phyloP scores from a whole-genome alignment of 2,797 vertebrate species.

The Argentina silus region DNA sequence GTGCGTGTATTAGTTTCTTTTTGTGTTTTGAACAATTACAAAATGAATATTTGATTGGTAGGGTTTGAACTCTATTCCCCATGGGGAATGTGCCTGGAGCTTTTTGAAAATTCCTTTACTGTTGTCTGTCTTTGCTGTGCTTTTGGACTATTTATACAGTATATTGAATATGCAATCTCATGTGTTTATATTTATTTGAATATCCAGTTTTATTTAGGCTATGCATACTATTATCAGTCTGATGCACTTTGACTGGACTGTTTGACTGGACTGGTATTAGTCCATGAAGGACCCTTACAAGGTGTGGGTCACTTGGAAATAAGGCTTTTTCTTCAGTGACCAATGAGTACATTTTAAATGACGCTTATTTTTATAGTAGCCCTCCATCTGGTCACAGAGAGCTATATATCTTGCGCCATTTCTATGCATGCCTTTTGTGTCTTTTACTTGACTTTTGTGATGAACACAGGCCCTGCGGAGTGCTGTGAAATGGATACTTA shows the following conservation, averaged over 20 bases:
- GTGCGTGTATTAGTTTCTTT: background rate
- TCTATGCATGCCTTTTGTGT: constrained; percentile 53
- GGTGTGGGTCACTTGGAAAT: background rate
- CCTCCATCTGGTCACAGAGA: background rate
- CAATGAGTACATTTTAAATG: background rate
- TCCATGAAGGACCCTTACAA: background rate
- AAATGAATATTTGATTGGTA: constrained; percentile 40
- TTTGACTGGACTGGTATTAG: background rate
- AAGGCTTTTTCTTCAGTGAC: background rate
- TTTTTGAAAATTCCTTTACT: constrained; percentile 3
- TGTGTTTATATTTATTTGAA: too few relatives aligned
- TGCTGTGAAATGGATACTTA: constrained; percentile 76
- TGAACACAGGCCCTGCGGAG: constrained; percentile 45
- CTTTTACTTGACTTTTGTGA: constrained; percentile 26
- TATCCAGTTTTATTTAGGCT: too few relatives aligned
- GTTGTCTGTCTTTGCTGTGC: constrained; percentile 13
- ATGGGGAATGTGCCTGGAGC: constrained; percentile 4
- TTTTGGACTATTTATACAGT: background rate
- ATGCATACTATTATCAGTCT: too few relatives aligned
- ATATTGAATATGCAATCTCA: too few relatives aligned
- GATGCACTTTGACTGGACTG: too few relatives aligned
- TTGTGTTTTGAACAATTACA: background rate
- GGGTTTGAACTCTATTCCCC: constrained; percentile 21
- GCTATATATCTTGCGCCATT: constrained; percentile 3
- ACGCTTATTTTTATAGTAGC: background rate